These are phyloP conservation scores for Ciconia boyciana DNA, from an alignment of 2,113 vertebrate species.

Conservation along the genomic window DNA sequence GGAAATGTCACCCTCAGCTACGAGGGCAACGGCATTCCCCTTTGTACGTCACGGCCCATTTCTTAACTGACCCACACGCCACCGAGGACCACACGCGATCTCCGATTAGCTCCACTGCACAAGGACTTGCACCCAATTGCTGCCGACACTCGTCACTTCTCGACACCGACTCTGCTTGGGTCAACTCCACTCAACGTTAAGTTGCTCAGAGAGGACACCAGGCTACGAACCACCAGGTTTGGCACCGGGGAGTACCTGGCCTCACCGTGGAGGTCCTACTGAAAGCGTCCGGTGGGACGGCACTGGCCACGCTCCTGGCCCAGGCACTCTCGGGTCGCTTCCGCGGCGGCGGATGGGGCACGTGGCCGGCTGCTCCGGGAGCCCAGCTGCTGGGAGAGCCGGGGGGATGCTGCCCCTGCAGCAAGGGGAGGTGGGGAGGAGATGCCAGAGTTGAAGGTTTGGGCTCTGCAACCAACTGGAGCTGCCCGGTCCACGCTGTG, in stretches of 20 bases:
- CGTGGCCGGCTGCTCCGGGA: accelerated
- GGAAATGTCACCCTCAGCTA: not conserved
- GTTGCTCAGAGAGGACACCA: not conserved
- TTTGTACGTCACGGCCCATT: not conserved
- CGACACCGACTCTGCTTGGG: not conserved
- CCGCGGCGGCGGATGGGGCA: constrained; percentile 26
- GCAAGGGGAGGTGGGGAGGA: constrained; percentile 12
- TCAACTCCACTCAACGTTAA: not conserved
- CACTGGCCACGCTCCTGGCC: not conserved
- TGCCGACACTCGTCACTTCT: accelerated
- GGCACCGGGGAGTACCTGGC: not conserved
- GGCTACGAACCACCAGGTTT: not conserved
- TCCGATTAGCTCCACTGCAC: too few species aligned
- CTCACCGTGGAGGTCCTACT: not conserved
- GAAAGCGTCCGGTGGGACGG: not conserved
- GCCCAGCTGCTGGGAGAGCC: not conserved
- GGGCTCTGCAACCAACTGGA: constrained; percentile 18
- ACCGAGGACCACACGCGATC: accelerated
- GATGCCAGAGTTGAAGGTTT: not conserved
- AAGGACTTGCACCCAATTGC: accelerated
- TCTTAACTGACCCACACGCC: not conserved
- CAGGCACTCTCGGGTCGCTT: constrained; percentile 12
- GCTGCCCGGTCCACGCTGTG: not conserved
- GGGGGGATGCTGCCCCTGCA: not conserved
- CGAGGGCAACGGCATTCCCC: not conserved